A percentile compares a stretch with the other conserved stretches of the same genome.
Evolutionary conservation across 1,140 invertebrate genomes (phyloP).

Genomic region (Drosophila sechellia): DNA sequence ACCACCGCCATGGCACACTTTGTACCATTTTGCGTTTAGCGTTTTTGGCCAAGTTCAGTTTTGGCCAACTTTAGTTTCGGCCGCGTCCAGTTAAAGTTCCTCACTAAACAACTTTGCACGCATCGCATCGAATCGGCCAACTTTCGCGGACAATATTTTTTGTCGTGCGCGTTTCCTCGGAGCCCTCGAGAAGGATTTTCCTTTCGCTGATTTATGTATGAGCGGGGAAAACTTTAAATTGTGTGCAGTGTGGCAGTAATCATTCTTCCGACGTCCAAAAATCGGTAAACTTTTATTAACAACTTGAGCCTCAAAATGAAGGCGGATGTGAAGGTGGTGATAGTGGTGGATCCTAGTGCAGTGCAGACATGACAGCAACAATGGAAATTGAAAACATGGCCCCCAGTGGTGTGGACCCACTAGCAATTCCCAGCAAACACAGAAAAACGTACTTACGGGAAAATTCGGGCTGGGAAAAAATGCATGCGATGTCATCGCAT

Average conservation of each 20-base stretch:
- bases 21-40: constrained; percentile 59
- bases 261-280: constrained; percentile 62
- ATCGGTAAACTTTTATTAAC: constrained; percentile 80
- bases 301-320: constrained; percentile 46
- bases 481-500: constrained; percentile 30
- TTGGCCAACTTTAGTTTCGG: constrained; percentile 61
- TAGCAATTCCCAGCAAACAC: constrained; percentile 35
- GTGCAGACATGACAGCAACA: constrained; percentile 39
- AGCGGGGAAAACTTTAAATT: constrained; percentile 71
- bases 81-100: constrained; percentile 77
- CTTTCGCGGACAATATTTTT: constrained; percentile 50
- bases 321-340: not conserved
- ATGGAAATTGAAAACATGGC: constrained; percentile 71
- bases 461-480: constrained; percentile 6
- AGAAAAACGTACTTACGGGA: constrained; percentile 23
- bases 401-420: constrained; percentile 8
- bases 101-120: constrained; percentile 81
- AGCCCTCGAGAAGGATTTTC: constrained; percentile 36
- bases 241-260: constrained; percentile 67
- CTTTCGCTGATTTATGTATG: constrained; percentile 73
- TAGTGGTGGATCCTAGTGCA: not conserved
- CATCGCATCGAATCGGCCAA: constrained; percentile 60
- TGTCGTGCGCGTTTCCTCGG: constrained; percentile 10
- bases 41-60: constrained; percentile 28
- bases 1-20: constrained; percentile 24